Base-by-base conservation (phyloP, 2,888 invertebrate genomes). In the Laspeyria flexula region DNA sequence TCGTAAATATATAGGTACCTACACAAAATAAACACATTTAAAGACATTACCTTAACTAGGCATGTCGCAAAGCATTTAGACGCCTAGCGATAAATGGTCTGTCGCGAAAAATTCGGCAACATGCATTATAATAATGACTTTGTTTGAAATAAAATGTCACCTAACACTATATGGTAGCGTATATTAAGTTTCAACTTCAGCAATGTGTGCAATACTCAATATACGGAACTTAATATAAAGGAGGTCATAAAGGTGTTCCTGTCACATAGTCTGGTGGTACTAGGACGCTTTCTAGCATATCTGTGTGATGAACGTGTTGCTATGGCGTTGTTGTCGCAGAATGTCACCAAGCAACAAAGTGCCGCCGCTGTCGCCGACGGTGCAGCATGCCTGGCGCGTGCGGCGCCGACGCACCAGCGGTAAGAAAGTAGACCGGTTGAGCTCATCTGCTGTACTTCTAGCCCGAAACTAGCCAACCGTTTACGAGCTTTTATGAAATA, bases 241-340 rank as follows among this genome's bases (percentile, higher is more conserved):
- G 21, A 21, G 21, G 21, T 21, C 21, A n/a, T 21, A 21, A 21
- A 21, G 21, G 2, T 2, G 21, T 21, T 75, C 71, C 75, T 59
- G 73, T 74, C 46, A 75, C 75, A 73, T 77, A 75, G 55, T 56
- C 61, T 45, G n/a, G n/a, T n/a, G n/a, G n/a, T n/a, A 66, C 71
- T 79, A 79, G 77, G 74, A 74, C 79, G 80, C 84, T 87, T 88
- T 88, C 88, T 88, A 85, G 81, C 77, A 82, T 83, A 81, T 79
- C 76, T 79, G 74, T 67, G 79, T 79, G 79, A 80, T 77, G 74
- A 76, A 77, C 73, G 73, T 53, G 69, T 53, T 56, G 66, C 63
- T 13, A 7, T 31, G 13, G 31, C 13, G 6, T 6, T 13, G 31
- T 6, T 11, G 55, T 68, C 63, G 53, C 69, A 80, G 74, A 78